Conservation (phyloP, 2,797 vertebrate genomes). For the Cirrhinus molitorella region DNA sequence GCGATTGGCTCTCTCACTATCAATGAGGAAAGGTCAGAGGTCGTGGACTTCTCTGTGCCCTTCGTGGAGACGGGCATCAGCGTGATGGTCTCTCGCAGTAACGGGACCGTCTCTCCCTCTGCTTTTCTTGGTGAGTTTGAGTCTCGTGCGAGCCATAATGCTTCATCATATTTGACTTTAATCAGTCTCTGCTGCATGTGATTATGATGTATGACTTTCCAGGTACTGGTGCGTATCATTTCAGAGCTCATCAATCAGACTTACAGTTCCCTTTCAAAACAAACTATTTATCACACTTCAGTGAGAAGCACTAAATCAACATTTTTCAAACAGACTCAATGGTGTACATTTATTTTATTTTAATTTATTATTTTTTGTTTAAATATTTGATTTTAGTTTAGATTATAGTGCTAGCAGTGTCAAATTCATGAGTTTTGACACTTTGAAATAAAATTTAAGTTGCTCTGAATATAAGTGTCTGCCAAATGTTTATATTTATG, state of each 20-base stretch:
- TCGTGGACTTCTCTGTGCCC: constrained; percentile 93
- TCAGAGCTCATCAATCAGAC: constrained; percentile 55
- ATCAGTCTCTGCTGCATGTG: constrained; percentile 38
- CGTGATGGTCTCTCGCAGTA: constrained; percentile 94
- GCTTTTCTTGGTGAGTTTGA: constrained; percentile 89
- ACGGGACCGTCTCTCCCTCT: constrained; percentile 92
- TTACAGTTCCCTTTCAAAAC: constrained; percentile 54
- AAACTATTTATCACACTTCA: constrained; percentile 51
- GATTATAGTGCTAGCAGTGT: background rate
- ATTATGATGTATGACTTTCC: constrained; percentile 51
- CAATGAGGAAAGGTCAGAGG: constrained; percentile 92
- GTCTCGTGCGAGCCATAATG: constrained; percentile 29
- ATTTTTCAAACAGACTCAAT: constrained; percentile 11
- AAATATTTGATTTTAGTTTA: constrained; percentile 29
- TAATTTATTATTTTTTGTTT: constrained; percentile 8
- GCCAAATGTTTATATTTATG: too few relatives aligned
- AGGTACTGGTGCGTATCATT: constrained; percentile 42
- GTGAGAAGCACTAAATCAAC: constrained; percentile 37
- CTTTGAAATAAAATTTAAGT: background rate
- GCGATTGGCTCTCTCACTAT: constrained; percentile 93
- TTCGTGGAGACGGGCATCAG: constrained; percentile 95
- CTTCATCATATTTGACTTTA: constrained; percentile 32
- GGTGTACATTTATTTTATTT: constrained; percentile 15
- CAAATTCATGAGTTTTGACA: background rate
- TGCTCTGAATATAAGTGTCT: background rate